Evolutionary conservation across 2,888 invertebrate genomes (phyloP).

Genomic region (Arrhopalites spinosus): DNA sequence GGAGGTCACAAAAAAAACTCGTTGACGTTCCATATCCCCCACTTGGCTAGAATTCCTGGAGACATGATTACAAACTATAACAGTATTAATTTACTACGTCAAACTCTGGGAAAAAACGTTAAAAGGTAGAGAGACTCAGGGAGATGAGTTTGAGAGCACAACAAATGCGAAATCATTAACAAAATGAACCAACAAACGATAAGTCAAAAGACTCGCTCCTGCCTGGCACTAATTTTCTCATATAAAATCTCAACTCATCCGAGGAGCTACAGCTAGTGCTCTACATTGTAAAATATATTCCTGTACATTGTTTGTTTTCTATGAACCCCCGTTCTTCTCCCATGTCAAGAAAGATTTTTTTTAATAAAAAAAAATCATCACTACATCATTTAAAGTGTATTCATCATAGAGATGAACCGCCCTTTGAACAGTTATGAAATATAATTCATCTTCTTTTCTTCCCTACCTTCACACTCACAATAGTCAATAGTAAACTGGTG

Average conservation of each 20-base stretch:
- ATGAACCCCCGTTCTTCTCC: neutral
- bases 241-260: neutral
- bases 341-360: neutral
- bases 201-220: constrained; percentile 21
- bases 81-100: too few species aligned
- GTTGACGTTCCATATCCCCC: too few species aligned
- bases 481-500: neutral
- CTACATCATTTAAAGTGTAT: constrained; percentile 14
- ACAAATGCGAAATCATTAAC: neutral
- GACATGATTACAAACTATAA: too few species aligned
- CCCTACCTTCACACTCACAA: neutral
- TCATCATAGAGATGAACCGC: constrained; percentile 25
- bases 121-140: neutral
- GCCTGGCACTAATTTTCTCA: constrained; percentile 23
- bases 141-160: neutral
- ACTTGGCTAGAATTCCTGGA: too few species aligned
- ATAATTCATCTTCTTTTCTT: neutral
- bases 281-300: neutral
- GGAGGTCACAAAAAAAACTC: too few species aligned
- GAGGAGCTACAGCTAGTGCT: neutral
- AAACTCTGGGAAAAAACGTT: neutral
- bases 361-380: neutral
- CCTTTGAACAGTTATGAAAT: constrained; percentile 16
- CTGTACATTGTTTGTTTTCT: neutral
- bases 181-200: neutral